Evolutionary conservation across 2,797 vertebrate genomes (phyloP).

Genomic region (Chaetodon trifasciatus): DNA sequence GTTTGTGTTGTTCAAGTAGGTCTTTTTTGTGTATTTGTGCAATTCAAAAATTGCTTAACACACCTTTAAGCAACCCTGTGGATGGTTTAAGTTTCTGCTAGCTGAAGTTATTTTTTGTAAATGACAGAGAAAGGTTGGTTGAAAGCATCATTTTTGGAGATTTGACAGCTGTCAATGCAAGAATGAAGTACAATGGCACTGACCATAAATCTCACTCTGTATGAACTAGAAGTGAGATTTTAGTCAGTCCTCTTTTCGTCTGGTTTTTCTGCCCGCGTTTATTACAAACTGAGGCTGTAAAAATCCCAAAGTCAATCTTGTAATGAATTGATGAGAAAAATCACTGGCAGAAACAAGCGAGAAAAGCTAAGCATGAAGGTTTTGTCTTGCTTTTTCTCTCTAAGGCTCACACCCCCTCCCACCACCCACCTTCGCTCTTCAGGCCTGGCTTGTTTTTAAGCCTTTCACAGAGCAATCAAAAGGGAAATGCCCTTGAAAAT

Average conservation of each 20-base stretch:
- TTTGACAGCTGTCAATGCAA: neutral
- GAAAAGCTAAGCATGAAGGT: slow-evolving; percentile 35
- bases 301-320: slow-evolving; percentile 22
- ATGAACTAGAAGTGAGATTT: neutral
- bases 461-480: slow-evolving; percentile 41
- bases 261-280: slow-evolving; percentile 2
- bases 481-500: slow-evolving; percentile 61
- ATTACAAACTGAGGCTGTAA: slow-evolving; percentile 11
- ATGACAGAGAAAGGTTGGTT: neutral
- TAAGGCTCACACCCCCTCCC: slow-evolving; percentile 8
- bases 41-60: neutral
- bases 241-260: neutral
- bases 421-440: slow-evolving; percentile 33
- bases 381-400: slow-evolving; percentile 28
- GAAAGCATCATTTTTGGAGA: neutral
- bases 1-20: neutral
- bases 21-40: neutral
- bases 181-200: neutral
- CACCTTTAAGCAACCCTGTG: neutral
- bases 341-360: slow-evolving; percentile 6
- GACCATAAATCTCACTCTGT: neutral
- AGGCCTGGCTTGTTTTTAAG: slow-evolving; percentile 54
- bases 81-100: neutral
- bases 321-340: slow-evolving; percentile 19
- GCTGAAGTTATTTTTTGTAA: neutral